phyloP scores from a whole-genome alignment of 2,113 vertebrate genomes.

The Eretmodus cyanostictus region DNA sequence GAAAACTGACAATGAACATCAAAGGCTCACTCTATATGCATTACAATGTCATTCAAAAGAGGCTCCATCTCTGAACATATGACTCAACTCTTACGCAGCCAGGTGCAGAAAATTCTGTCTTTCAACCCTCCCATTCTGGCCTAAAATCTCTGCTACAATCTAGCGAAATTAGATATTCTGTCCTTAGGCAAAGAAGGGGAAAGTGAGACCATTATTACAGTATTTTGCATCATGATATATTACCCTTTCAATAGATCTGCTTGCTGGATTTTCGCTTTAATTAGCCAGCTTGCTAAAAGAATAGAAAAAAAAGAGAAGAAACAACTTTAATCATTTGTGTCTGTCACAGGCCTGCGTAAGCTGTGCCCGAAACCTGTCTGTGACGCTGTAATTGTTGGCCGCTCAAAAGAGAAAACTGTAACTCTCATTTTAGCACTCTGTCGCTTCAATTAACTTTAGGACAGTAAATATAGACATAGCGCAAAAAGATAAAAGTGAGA shows the following conservation, averaged over 20 bases:
- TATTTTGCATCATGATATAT: conserved; percentile 56
- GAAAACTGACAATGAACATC: background rate
- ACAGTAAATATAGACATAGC: background rate
- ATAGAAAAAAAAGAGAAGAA: background rate
- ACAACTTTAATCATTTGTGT: background rate
- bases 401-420: background rate
- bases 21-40: background rate
- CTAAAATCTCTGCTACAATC: background rate
- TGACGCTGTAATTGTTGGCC: background rate
- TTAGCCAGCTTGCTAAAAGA: background rate
- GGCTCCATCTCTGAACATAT: background rate
- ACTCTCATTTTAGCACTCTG: background rate
- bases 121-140: background rate
- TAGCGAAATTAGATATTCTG: background rate
- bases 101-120: background rate
- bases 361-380: background rate
- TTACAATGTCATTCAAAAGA: background rate
- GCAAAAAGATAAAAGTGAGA: background rate
- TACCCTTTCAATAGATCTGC: background rate
- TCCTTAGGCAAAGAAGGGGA: background rate
- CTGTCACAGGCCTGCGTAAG: background rate
- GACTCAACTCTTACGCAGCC: background rate
- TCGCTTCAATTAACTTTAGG: background rate
- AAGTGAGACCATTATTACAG: conserved; percentile 25
- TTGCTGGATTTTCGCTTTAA: conserved; percentile 15